Conservation (phyloP, 2,888 invertebrate species). For the Pyrrhia umbra region DNA sequence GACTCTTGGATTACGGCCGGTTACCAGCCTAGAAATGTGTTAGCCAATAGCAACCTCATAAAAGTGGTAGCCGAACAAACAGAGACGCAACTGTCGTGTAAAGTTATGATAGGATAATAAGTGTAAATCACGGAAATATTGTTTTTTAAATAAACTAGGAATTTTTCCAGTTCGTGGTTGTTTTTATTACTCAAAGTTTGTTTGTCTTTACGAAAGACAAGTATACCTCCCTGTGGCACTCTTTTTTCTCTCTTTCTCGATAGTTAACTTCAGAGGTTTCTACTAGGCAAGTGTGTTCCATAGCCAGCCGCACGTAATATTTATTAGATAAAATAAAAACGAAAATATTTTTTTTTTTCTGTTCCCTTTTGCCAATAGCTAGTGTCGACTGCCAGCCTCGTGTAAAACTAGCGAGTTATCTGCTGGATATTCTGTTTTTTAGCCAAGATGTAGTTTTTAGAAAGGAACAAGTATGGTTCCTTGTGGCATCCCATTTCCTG, state of each 20-base stretch:
- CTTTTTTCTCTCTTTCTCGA: background rate
- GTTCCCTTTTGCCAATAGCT: no score
- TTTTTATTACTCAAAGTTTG: slow-evolving; percentile 31
- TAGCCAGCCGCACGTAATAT: no score
- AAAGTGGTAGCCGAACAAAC: slow-evolving; percentile 84
- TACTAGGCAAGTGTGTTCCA: no score
- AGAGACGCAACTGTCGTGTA: slow-evolving; percentile 83
- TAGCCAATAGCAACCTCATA: slow-evolving; percentile 76
- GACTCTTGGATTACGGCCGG: slow-evolving; percentile 83
- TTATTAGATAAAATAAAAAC: no score
- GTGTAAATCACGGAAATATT: slow-evolving; percentile 64
- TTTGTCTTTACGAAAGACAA: background rate
- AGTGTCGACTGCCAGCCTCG: no score
- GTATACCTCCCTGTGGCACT: no score
- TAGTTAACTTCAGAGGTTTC: no score
- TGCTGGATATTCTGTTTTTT: no score
- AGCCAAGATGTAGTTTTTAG: no score
- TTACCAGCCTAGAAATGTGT: slow-evolving; percentile 78
- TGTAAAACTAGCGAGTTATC: no score
- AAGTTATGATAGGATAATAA: slow-evolving; percentile 77
- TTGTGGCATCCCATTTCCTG: background rate
- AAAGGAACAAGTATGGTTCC: background rate
- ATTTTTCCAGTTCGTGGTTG: slow-evolving; percentile 46
- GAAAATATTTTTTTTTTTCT: no score
- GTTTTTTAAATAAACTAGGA: slow-evolving; percentile 61